Evolutionary conservation across 2,888 invertebrate genomes (phyloP).

Genomic region (Lepidocyrtoides sp.): DNA sequence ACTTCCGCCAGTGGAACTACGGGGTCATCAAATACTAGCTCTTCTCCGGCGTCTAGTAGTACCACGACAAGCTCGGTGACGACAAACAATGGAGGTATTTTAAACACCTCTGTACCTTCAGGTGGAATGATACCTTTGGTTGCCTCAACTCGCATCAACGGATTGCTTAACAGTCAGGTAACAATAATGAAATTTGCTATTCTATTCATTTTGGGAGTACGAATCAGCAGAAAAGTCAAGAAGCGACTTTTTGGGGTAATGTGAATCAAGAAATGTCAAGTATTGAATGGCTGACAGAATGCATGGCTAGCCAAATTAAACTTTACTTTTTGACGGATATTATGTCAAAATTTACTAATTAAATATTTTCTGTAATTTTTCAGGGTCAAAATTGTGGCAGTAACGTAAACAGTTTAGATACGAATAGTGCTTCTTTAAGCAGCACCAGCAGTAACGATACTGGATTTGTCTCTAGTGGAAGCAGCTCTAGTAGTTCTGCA

Average conservation of each 20-base stretch:
- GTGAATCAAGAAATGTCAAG: no score
- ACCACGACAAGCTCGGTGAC: constrained; percentile 30
- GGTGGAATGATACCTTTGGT: constrained; percentile 66
- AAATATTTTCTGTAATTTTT: neutral
- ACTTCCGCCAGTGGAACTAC: constrained; percentile 51
- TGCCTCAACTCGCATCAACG: constrained; percentile 68
- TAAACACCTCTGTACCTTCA: constrained; percentile 62
- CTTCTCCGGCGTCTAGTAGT: neutral
- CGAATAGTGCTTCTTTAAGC: constrained; percentile 80
- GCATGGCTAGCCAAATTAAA: no score
- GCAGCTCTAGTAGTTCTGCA: constrained; percentile 64
- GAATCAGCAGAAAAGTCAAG: no score
- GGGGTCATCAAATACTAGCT: constrained; percentile 41
- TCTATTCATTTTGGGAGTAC: no score
- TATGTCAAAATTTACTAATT: neutral
- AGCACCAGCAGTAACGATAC: constrained; percentile 81
- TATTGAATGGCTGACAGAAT: no score
- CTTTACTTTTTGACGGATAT: no score
- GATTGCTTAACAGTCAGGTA: constrained; percentile 76
- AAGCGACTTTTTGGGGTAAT: no score
- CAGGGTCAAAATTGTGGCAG: constrained; percentile 59
- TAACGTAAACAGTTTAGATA: constrained; percentile 76
- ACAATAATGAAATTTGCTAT: no score
- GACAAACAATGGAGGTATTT: constrained; percentile 63
- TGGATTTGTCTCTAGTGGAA: constrained; percentile 73